A percentile compares a stretch with the other conserved stretches of the same genome.
Conservation (phyloP, 2,113 vertebrate species). For the Mirza zaza region DNA sequence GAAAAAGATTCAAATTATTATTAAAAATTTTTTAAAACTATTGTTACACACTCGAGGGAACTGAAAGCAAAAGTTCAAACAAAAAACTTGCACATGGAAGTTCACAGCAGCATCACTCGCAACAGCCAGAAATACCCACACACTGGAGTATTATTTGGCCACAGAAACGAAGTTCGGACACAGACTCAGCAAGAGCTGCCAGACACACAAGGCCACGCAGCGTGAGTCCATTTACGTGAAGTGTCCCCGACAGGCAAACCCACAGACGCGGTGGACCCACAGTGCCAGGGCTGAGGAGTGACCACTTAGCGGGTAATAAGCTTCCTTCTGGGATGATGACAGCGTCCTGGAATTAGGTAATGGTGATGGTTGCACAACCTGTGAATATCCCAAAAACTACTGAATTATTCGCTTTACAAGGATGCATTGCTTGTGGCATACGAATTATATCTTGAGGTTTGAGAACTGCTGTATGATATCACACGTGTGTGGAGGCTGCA, state of each 20-base stretch:
- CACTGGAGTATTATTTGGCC: not conserved
- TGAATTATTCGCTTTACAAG: not conserved
- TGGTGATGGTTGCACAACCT: rapidly evolving
- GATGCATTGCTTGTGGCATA: not conserved
- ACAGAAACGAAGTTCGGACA: too few relatives aligned
- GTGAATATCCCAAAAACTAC: not conserved
- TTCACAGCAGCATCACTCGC: not conserved
- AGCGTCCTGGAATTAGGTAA: not conserved
- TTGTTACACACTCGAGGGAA: not conserved
- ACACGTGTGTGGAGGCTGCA: not conserved
- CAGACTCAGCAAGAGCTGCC: not conserved
- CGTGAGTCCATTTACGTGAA: rapidly evolving
- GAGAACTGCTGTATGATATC: not conserved
- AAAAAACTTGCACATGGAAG: not conserved
- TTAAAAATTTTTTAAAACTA: not conserved
- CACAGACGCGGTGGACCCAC: not conserved
- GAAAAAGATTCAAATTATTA: not conserved
- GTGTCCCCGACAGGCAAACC: too few relatives aligned
- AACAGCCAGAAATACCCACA: not conserved
- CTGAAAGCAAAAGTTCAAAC: not conserved
- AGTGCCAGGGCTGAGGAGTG: not conserved
- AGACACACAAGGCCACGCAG: not conserved
- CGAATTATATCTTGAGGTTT: not conserved
- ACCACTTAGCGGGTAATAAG: rapidly evolving
- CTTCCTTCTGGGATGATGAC: not conserved